Percentiles rank a stretch among this genome's conserved stretches.
Conservation (phyloP, 2,113 vertebrate species). For the Pyxicephalus adspersus region DNA sequence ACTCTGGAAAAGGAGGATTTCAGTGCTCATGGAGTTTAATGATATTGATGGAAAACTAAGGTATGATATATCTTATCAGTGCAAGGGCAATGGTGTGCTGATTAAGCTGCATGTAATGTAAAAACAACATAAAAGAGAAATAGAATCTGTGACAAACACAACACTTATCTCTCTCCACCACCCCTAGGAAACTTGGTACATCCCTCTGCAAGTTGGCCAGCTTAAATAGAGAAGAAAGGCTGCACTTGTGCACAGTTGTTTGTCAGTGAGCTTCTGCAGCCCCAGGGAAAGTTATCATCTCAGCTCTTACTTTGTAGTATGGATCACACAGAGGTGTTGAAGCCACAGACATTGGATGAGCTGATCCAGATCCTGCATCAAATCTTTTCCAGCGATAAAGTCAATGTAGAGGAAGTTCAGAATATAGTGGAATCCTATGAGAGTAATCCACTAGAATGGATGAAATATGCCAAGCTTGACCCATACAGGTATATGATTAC, state of each 20-base stretch:
- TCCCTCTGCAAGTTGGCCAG: constrained; percentile 60
- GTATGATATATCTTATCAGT: neutral
- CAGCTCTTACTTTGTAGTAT: constrained; percentile 59
- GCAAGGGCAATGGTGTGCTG: neutral
- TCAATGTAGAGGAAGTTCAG: constrained; percentile 89
- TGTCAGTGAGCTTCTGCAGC: constrained; percentile 20
- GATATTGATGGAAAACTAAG: neutral
- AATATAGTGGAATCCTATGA: constrained; percentile 87
- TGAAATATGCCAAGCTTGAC: constrained; percentile 84
- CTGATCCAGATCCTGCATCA: constrained; percentile 80
- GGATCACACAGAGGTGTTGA: constrained; percentile 80
- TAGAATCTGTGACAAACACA: neutral
- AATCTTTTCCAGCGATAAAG: constrained; percentile 78
- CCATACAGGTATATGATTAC: constrained; percentile 80
- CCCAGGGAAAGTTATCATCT: neutral
- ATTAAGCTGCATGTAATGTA: neutral
- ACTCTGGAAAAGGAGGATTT: constrained; percentile 15
- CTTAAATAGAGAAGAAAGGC: constrained; percentile 65
- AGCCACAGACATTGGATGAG: constrained; percentile 80
- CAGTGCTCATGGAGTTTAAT: neutral
- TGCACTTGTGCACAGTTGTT: neutral
- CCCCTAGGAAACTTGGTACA: constrained; percentile 65
- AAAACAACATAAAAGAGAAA: neutral
- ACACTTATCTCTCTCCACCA: constrained; percentile 33
- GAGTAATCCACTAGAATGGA: constrained; percentile 88